A percentile compares a stretch with the other conserved stretches of the same genome.
phyloP scores from a whole-genome alignment of 1,140 invertebrate species.

The Nasonia giraulti region DNA sequence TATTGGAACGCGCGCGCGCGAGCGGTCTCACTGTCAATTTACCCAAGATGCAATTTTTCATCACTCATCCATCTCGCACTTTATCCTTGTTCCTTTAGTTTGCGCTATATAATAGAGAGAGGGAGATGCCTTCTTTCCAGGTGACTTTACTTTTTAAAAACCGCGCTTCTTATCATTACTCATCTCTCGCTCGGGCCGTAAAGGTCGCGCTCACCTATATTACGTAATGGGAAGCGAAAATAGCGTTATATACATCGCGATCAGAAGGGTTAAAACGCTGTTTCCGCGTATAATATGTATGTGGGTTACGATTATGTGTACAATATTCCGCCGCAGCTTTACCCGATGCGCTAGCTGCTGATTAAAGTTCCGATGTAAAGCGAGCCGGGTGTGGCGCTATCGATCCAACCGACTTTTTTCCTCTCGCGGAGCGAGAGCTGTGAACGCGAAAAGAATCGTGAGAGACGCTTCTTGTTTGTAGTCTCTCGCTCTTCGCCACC shows the following conservation, averaged over 20 bases:
- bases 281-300: no score
- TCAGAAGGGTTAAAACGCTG: no score
- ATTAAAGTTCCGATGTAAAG: slow-evolving; percentile 1
- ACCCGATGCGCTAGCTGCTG: neutral
- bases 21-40: slow-evolving; percentile 53
- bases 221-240: no score
- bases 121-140: neutral
- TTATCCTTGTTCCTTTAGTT: slow-evolving; percentile 1
- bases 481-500: neutral
- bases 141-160: no score
- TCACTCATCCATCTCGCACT: slow-evolving; percentile 32
- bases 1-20: neutral
- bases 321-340: no score
- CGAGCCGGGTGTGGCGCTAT: neutral
- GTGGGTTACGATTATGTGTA: no score
- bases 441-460: neutral
- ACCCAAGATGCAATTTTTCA: slow-evolving; percentile 36
- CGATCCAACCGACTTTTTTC: neutral
- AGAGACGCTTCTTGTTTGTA: neutral
- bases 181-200: no score
- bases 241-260: no score
- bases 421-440: neutral
- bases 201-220: no score
- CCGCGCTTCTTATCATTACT: no score
- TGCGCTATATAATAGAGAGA: neutral